Evolutionary conservation across 2,113 vertebrate genomes (phyloP).

Genomic region (Chaetodon auriga): DNA sequence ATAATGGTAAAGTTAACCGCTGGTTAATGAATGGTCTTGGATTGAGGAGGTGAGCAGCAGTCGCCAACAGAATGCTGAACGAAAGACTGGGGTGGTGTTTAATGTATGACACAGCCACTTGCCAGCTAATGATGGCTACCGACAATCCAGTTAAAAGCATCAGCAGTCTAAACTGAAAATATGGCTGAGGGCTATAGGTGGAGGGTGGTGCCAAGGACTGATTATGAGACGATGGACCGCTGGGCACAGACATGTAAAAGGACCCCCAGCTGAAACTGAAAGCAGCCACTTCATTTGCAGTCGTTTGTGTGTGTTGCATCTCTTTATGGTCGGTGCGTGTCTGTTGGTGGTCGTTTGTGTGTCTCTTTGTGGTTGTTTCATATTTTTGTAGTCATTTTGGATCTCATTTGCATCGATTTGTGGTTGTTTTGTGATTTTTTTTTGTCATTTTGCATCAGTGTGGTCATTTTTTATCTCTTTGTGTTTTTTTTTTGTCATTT

Average conservation of each 20-base stretch:
- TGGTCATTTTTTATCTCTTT: not conserved
- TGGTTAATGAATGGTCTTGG: not conserved
- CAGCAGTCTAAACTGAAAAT: not conserved
- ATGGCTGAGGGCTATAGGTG: not conserved
- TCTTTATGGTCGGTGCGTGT: not conserved
- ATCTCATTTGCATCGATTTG: not conserved
- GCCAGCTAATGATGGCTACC: not conserved
- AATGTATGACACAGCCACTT: not conserved
- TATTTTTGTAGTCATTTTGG: not conserved
- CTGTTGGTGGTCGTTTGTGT: too few relatives aligned
- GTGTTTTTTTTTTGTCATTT: too few relatives aligned
- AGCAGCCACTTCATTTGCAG: not conserved
- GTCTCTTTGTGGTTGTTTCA: too few relatives aligned
- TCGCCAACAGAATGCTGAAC: not conserved
- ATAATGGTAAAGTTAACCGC: not conserved
- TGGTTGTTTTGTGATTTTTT: not conserved
- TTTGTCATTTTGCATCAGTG: not conserved
- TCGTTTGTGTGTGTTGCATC: not conserved
- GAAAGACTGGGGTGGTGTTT: not conserved
- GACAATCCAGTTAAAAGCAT: not conserved
- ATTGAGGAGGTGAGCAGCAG: not conserved
- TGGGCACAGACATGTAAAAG: not conserved
- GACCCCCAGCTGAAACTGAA: not conserved
- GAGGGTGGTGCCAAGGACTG: not conserved
- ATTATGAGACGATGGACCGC: not conserved